Evolutionary conservation across 1,140 invertebrate species (phyloP).

Genomic region (Trachymyrmex cornetzi): DNA sequence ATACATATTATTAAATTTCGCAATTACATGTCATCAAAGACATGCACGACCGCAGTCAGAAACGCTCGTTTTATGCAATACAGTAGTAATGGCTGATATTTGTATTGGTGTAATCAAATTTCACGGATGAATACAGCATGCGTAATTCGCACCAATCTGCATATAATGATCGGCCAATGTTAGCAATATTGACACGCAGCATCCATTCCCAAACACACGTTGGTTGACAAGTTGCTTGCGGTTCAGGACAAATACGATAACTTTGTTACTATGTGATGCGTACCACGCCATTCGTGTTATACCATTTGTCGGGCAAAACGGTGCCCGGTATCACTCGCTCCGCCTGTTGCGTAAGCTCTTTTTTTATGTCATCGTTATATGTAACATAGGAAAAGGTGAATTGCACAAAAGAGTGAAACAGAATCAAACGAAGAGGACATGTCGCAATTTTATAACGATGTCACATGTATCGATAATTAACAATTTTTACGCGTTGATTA

Average conservation of each 20-base stretch:
- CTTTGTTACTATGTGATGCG: constrained; percentile 51
- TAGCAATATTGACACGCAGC: constrained; percentile 49
- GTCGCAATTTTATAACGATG: not conserved
- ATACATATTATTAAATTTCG: not conserved
- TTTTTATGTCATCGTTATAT: not conserved
- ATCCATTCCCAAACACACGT: constrained; percentile 50
- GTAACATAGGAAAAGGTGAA: not conserved
- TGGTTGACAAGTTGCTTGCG: constrained; percentile 39
- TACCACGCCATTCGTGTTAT: constrained; percentile 35
- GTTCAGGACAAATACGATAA: constrained; percentile 46
- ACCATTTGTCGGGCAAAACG: constrained; percentile 48
- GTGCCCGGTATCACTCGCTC: not conserved
- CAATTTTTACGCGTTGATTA: not conserved
- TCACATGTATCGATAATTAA: not conserved
- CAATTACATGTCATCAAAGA: not conserved
- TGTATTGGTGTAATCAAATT: constrained; percentile 47
- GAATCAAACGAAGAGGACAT: not conserved
- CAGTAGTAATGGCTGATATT: constrained; percentile 4
- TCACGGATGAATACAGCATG: constrained; percentile 27
- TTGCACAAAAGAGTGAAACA: not conserved
- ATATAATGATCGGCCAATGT: constrained; percentile 55
- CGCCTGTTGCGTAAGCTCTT: constrained; percentile 36
- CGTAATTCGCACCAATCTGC: constrained; percentile 34
- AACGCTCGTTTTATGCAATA: not conserved
- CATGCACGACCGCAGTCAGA: not conserved